phyloP scores from a whole-genome alignment of 1,140 invertebrate genomes.

The Pectinophora gossypiella region DNA sequence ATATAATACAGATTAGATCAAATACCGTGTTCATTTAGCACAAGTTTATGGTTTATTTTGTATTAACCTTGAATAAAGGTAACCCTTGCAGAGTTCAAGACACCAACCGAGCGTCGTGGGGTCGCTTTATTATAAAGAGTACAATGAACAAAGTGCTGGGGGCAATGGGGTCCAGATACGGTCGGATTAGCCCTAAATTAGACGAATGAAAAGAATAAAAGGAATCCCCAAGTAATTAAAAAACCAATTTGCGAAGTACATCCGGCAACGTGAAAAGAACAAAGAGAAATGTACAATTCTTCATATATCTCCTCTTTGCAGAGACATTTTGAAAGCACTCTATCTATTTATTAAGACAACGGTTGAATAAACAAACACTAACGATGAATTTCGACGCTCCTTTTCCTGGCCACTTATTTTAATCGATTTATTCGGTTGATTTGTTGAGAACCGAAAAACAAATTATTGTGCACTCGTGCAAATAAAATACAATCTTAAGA shows the following conservation, averaged over 20 bases:
- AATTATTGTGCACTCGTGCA: background rate
- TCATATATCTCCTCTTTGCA: background rate
- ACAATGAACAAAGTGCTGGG: constrained; percentile 44
- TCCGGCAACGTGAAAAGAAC: constrained; percentile 8
- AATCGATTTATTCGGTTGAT: background rate
- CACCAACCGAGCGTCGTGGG: constrained; percentile 21
- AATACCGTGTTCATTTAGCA: too few relatives aligned
- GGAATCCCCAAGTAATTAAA: constrained; percentile 55
- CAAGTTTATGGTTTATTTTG: background rate
- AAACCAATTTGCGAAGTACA: constrained; percentile 61
- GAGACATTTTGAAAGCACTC: background rate
- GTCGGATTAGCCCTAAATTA: constrained; percentile 60
- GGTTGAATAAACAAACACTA: background rate
- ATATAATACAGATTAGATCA: background rate
- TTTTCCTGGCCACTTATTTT: background rate
- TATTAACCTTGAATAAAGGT: background rate
- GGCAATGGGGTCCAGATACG: constrained; percentile 35
- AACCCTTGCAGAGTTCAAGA: constrained; percentile 12
- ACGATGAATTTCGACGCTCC: background rate
- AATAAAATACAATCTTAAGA: background rate
- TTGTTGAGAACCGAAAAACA: background rate
- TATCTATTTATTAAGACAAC: too few relatives aligned
- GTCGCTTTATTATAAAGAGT: constrained; percentile 46
- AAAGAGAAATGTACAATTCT: too few relatives aligned
- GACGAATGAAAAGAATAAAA: constrained; percentile 50